Base-by-base conservation (phyloP, 1,140 invertebrate species). In the Drosophila aff. region DNA sequence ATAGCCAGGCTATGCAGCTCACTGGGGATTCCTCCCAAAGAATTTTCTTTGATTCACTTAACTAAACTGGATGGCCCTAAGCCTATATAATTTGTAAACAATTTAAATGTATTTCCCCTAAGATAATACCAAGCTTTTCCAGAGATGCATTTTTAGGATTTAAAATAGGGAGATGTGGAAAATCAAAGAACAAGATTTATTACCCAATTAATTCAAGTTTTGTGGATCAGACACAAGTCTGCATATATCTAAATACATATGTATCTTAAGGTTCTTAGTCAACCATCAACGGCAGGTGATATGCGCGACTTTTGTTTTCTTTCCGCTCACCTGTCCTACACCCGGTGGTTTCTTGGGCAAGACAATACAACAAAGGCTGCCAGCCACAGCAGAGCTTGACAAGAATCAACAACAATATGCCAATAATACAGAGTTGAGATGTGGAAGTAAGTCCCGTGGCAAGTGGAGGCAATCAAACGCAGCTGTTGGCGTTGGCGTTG, bases 401-500 rank as follows among this genome's bases (percentile, higher is more conserved):
- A 57, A 69, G 65, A 71, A 69, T 67, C 67, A 68, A 69, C 67
- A 71, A 67, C 49, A 71, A 71, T 71, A 63, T 68, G 49, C 66
- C 66, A 69, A 68, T 68, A 68, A 67, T 43, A 67, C 64, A 43
- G 31, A 43, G 23, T 23, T n/a, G 47, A 43, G 40, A 46, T 53
- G 63, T 40, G 23, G 55, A 58, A 41, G 36, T 41, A 28, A 40
- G 61, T 33, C 26, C 13, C 26, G 49, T 10, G 18, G 23, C 41
- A 68, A 36, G 36, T 43, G 36, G 61, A 69, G 67, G 67, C 64
- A 71, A 71, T 71, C 67, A 68, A 71, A 71, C 64, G 66, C 67
- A 71, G 67, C 67, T 71, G 67, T 71, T 69, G 65, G 65, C 65
- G 44, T 38, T 67, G 66, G 61, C 66, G 60, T 38, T 55, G 52